Conservation (phyloP, 2,113 vertebrate genomes). For the Oenanthe oenanthe region DNA sequence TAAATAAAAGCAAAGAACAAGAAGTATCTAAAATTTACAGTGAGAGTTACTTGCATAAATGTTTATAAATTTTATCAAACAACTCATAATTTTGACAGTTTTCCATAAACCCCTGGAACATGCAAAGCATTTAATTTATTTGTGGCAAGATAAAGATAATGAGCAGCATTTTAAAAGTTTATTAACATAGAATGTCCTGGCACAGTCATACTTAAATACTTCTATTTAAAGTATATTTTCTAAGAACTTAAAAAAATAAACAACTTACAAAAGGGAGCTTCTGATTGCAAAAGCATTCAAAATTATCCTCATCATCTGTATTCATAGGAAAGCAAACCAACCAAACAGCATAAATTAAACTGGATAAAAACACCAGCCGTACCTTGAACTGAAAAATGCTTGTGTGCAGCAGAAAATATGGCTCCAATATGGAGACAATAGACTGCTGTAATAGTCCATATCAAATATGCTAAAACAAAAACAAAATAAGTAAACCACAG, state of each 20-base stretch:
- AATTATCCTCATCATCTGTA: not conserved
- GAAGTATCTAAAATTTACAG: constrained; percentile 42
- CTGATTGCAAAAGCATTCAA: not conserved
- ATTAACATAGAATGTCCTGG: constrained; percentile 41
- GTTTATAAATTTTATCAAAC: constrained; percentile 51
- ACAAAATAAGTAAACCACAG: not conserved
- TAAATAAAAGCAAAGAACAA: constrained; percentile 36
- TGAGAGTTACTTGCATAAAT: constrained; percentile 37
- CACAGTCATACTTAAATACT: not conserved
- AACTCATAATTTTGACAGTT: constrained; percentile 55
- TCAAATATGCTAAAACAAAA: not conserved
- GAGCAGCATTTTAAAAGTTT: constrained; percentile 26
- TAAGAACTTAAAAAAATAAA: not conserved
- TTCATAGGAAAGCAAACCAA: not conserved
- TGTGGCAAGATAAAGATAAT: constrained; percentile 45
- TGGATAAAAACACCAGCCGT: not conserved
- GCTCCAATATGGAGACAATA: not conserved
- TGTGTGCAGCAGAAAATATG: not conserved
- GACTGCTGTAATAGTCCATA: not conserved
- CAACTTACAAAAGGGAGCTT: not conserved
- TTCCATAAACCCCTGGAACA: constrained; percentile 41
- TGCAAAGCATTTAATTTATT: constrained; percentile 40
- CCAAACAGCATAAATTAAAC: not conserved
- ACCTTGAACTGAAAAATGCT: not conserved
- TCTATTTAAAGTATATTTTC: constrained; percentile 35